Evolutionary conservation across 2,797 vertebrate species (phyloP), one percentile per base, ranked within the genome.

Genomic region (Vireo griseus): DNA sequence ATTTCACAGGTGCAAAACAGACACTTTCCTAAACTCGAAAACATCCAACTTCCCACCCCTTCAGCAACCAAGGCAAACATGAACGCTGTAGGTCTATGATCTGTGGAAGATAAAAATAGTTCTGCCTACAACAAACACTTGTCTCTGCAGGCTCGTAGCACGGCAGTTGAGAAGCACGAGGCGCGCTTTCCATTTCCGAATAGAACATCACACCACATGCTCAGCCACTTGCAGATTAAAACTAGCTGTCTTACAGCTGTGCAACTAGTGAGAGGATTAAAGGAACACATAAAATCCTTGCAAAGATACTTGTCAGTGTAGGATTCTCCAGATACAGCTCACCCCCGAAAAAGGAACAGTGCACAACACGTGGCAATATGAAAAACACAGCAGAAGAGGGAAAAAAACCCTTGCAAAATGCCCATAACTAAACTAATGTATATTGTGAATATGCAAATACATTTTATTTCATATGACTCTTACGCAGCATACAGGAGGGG

Each of bases 201-300:
- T 5, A 67, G 88, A 90, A 80, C 81, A 71, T 58, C 44, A 57
- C 83, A 66, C 83, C 62, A 90, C 33, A 72, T 5, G 74, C 84
- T 92, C 29, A 84, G 21, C 10, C 78, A 69, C 74, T 86, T 87
- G 88, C 59, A 68, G 90, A 90, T 76, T 91, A 87, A 69, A 94
- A 94, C 77, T 88, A 39, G 48, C 42, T 94, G 55, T 93, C 42
- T 94, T 90, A 89, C 75, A 82, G 93, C 67, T 91, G 69, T 74
- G 92, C 26, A n/a, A n/a, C 42, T 39, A 65, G 59, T 10, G 17
- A 75, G 47, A 74, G 3, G n/a, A 93, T 79, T 71, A 91, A 76
- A 83, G 55, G 66, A 94, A 75, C 37, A 78, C 40, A 82, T 69
- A 77, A 95, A 96, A 92, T 54, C 62, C n/a, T 45, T 81, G 37